Conservation (phyloP, 2,797 vertebrate genomes). For the Channallabes apus region DNA sequence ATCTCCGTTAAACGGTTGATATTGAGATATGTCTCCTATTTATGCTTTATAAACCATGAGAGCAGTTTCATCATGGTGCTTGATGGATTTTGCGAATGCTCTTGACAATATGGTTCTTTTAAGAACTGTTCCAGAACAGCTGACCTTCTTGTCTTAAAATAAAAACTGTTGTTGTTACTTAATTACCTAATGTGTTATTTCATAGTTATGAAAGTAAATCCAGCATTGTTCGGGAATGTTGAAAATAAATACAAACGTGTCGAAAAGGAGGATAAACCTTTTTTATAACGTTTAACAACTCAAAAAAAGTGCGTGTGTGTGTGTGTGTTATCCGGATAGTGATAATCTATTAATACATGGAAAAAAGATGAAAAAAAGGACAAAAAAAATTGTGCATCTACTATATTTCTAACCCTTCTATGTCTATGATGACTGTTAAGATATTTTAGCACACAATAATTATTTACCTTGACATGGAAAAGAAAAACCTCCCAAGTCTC, state of each 20-base stretch:
- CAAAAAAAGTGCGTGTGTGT: not conserved
- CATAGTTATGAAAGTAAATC: too few species aligned
- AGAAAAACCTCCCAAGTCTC: not conserved
- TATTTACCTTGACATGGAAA: not conserved
- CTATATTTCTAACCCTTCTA: not conserved
- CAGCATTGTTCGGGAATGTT: too few species aligned
- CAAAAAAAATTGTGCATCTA: not conserved
- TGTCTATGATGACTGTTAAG: not conserved
- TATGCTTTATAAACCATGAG: too few species aligned
- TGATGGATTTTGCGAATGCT: too few species aligned
- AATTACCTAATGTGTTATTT: too few species aligned
- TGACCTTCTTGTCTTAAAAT: too few species aligned
- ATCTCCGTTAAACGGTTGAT: too few species aligned
- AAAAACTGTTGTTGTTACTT: too few species aligned
- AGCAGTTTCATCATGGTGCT: too few species aligned
- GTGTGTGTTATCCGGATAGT: not conserved
- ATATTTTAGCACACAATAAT: not conserved
- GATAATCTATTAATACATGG: not conserved
- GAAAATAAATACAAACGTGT: not conserved
- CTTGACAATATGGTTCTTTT: too few species aligned
- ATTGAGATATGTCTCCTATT: too few species aligned
- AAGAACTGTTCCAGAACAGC: too few species aligned
- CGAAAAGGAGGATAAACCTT: not conserved
- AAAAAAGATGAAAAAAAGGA: not conserved
- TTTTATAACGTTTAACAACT: not conserved